Evolutionary conservation across 2,797 vertebrate genomes (phyloP).

Genomic region (Danio albolineatus): DNA sequence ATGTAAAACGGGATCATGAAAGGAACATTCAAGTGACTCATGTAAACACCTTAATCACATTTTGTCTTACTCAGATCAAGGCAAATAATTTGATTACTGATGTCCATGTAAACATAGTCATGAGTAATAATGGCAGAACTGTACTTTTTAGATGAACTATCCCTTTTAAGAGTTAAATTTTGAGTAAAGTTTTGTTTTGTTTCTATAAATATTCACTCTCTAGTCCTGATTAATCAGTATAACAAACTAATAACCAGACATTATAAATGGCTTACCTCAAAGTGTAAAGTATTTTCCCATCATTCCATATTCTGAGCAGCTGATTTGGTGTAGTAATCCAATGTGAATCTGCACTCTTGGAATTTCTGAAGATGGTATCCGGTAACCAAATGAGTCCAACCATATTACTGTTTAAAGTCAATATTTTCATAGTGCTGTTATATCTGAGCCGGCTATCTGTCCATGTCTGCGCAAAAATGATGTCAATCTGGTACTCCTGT

Average conservation of each 20-base stretch:
- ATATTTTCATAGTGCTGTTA: slow-evolving; percentile 95
- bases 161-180: neutral
- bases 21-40: too few species aligned
- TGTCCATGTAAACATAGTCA: too few species aligned
- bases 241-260: neutral
- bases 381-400: slow-evolving; percentile 96
- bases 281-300: slow-evolving; percentile 95
- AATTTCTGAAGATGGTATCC: slow-evolving; percentile 96
- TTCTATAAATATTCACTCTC: neutral
- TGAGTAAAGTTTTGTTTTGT: neutral
- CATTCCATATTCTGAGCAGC: slow-evolving; percentile 95
- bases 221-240: neutral
- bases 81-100: too few species aligned
- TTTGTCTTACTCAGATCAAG: too few species aligned
- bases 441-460: slow-evolving; percentile 94
- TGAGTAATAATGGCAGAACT: too few species aligned
- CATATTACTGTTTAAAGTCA: slow-evolving; percentile 95
- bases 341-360: slow-evolving; percentile 93
- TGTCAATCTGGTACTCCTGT: slow-evolving; percentile 97
- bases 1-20: too few species aligned
- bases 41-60: too few species aligned
- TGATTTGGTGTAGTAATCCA: slow-evolving; percentile 98
- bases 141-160: too few species aligned
- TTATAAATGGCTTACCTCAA: slow-evolving; percentile 79
- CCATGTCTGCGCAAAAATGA: slow-evolving; percentile 98